phyloP scores from a whole-genome alignment of 2,797 vertebrate species.

The Gadopsis marmoratus region DNA sequence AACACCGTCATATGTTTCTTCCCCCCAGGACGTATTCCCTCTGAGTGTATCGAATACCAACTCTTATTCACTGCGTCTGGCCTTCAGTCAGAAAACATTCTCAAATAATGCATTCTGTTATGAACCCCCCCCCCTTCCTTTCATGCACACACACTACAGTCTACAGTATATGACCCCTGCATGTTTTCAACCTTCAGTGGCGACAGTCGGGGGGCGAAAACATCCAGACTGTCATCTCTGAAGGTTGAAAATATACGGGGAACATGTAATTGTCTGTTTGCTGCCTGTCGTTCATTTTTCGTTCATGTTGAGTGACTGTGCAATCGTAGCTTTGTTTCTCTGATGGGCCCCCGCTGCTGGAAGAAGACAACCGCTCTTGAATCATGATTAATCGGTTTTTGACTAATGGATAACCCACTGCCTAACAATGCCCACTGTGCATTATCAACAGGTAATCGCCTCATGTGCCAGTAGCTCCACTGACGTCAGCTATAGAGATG shows the following conservation, averaged over 20 bases:
- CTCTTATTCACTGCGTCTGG: constrained; percentile 12
- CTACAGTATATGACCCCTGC: constrained; percentile 1
- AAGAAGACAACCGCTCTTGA: constrained; percentile 30
- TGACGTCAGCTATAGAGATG: constrained; percentile 34
- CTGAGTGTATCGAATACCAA: constrained; percentile 43
- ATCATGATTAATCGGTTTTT: constrained; percentile 47
- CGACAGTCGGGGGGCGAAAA: background rate
- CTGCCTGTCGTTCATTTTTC: background rate
- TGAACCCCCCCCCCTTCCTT: constrained; percentile 23
- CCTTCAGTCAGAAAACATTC: constrained; percentile 41
- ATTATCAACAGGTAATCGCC: constrained; percentile 62
- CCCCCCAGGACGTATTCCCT: constrained; percentile 28
- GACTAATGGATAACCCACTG: constrained; percentile 6
- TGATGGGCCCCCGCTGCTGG: background rate
- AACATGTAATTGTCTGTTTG: background rate
- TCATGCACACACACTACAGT: background rate
- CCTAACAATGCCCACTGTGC: constrained; percentile 60
- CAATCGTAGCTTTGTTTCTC: background rate
- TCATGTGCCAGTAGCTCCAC: constrained; percentile 36
- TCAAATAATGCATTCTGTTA: constrained; percentile 42
- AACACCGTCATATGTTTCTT: constrained; percentile 39
- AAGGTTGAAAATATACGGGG: constrained; percentile 2
- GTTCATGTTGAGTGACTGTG: background rate
- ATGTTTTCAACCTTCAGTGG: constrained; percentile 7
- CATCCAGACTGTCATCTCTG: constrained; percentile 4